These are phyloP conservation scores for Leucoptera coffeella DNA, from an alignment of 2,888 invertebrate genomes.

Conservation along the genomic window DNA sequence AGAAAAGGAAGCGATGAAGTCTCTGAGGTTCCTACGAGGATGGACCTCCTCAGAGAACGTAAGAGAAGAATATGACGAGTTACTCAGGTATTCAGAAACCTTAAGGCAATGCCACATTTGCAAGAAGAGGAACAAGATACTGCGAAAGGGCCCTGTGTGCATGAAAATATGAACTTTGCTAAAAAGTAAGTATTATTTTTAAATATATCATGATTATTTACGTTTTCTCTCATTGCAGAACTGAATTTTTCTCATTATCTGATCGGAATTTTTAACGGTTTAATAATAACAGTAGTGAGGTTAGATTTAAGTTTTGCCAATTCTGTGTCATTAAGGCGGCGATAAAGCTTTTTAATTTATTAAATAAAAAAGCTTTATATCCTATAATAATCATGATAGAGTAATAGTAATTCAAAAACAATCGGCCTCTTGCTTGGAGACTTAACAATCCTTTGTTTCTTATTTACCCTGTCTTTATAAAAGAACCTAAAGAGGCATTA, in stretches of 20 bases:
- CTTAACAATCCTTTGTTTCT: background rate
- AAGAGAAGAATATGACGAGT: slow-evolving; percentile 31
- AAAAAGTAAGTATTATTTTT: slow-evolving; percentile 14
- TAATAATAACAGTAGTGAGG: background rate
- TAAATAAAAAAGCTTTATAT: too few species aligned
- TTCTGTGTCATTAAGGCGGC: too few species aligned
- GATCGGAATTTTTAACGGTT: background rate
- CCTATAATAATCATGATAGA: too few species aligned
- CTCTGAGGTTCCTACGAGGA: slow-evolving; percentile 48
- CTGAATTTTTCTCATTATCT: background rate
- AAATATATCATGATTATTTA: too few species aligned
- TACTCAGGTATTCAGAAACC: slow-evolving; percentile 27
- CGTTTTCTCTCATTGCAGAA: background rate
- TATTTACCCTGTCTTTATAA: too few species aligned
- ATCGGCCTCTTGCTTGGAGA: too few species aligned
- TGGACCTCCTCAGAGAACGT: slow-evolving; percentile 43
- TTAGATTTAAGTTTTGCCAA: too few species aligned
- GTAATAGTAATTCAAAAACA: background rate
- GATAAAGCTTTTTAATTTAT: too few species aligned
- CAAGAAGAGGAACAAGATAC: slow-evolving; percentile 13
- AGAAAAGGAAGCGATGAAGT: slow-evolving; percentile 40
- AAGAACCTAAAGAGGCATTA: too few species aligned
- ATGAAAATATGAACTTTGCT: slow-evolving; percentile 21
- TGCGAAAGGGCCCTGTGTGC: slow-evolving; percentile 17
- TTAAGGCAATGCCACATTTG: slow-evolving; percentile 27